Evolutionary conservation across 2,888 invertebrate species (phyloP).

Genomic region (Busseola fusca): DNA sequence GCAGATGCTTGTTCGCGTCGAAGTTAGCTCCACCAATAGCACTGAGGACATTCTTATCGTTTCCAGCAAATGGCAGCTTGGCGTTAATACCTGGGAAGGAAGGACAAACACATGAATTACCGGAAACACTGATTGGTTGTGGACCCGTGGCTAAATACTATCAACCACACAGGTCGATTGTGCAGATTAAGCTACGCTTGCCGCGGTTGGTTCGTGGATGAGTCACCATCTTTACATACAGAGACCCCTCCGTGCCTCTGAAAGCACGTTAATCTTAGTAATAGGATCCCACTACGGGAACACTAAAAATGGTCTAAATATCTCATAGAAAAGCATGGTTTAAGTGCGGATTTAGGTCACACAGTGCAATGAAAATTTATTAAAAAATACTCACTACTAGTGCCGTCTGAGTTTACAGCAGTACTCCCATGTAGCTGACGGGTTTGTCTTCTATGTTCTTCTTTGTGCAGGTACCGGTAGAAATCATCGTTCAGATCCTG

Average conservation of each 20-base stretch:
- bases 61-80: slow-evolving; percentile 66
- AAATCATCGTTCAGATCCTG: slow-evolving; percentile 10
- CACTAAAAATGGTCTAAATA: too few relatives aligned
- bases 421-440: slow-evolving; percentile 62
- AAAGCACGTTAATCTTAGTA: too few relatives aligned
- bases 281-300: too few relatives aligned
- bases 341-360: too few relatives aligned
- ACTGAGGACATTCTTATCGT: slow-evolving; percentile 67
- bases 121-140: not conserved
- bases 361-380: not conserved
- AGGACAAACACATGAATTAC: not conserved
- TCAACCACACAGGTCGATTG: too few relatives aligned
- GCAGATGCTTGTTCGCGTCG: slow-evolving; percentile 49
- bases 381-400: slow-evolving; percentile 41
- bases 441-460: slow-evolving; percentile 48
- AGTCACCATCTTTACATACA: too few relatives aligned
- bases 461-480: slow-evolving; percentile 13
- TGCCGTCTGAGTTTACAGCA: slow-evolving; percentile 64
- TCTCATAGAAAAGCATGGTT: too few relatives aligned
- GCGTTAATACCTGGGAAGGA: slow-evolving; percentile 37
- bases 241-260: too few relatives aligned
- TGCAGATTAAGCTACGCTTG: too few relatives aligned
- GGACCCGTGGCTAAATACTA: too few relatives aligned
- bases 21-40: slow-evolving; percentile 64
- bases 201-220: too few relatives aligned